Base-by-base conservation (phyloP, 2,113 vertebrate species). In the Antennarius striatus region DNA sequence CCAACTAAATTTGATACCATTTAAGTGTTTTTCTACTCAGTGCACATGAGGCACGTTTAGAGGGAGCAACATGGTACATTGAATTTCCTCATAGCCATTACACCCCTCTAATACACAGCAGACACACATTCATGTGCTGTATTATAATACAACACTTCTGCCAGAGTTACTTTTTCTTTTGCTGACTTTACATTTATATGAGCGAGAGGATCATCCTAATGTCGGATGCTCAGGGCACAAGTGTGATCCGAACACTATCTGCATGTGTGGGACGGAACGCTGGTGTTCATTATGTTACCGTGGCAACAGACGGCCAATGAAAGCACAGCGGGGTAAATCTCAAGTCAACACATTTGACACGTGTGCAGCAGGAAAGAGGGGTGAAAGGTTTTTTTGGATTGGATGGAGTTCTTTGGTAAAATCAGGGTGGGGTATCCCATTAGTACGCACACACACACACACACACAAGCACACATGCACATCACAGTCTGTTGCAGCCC, bases 101-200 rank as follows among this genome's bases (percentile, higher is more conserved):
- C 73, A 51, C 48, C 17, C 5, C 71, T 7, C 40, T n/a, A 43
- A 39, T 45, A 56, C 63, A 61, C 69, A 32, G 22, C 22, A 22
- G 28, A 10, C 65, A 43, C 57, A 48, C 49, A 14, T 55, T 16
- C 62, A 53, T 22, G 29, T 28, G 28, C 29, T 30, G 13, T 73
- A 75, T 51, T 75, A 62, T 83, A 67, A 71, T 56, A 73, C 53
- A 64, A 73, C 43, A 78, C 68, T 80, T 76, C 65, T 78, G 71
- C 73, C 47, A 36, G 52, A 86, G 73, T 11, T 10, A 84, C 79
- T 84, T 81, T 75, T 77, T 80, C 77, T 91, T 89, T 81, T 89
- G 88, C 89, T 91, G 89, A 91, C 85, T 91, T 89, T 91, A 85
- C 88, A 88, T 88, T 89, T 90, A 83, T 87, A 87, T 88, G 85